Conservation (phyloP, 2,888 invertebrate species). For the Troilus luridus region DNA sequence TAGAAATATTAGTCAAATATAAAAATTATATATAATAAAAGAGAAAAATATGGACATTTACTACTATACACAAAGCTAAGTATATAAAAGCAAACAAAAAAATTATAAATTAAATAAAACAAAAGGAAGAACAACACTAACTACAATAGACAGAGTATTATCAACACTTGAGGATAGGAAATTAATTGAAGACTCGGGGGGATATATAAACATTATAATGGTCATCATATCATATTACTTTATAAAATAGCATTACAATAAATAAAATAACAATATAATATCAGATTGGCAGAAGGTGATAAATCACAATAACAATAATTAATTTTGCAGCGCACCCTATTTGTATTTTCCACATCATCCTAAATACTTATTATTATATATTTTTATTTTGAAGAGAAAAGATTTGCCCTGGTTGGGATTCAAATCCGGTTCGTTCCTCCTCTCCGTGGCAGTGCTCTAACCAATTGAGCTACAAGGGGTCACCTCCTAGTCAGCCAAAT, state of each 20-base stretch:
- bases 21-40: not conserved
- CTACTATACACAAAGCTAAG: not conserved
- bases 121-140: not conserved
- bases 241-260: not conserved
- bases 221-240: not conserved
- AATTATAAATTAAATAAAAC: not conserved
- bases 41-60: not conserved
- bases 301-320: not conserved
- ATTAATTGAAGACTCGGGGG: not conserved
- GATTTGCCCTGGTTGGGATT: too few relatives aligned
- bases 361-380: too few relatives aligned
- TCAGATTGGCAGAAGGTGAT: not conserved
- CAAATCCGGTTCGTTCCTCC: too few relatives aligned
- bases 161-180: not conserved
- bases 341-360: too few relatives aligned
- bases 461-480: too few relatives aligned
- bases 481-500: too few relatives aligned
- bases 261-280: not conserved
- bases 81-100: conserved; percentile 22
- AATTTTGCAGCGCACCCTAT: too few relatives aligned
- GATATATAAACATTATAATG: not conserved
- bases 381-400: too few relatives aligned
- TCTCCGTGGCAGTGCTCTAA: too few relatives aligned
- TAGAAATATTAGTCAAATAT: conserved; percentile 6
- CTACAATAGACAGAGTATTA: not conserved